These are phyloP conservation scores for Porites rus DNA, from an alignment of 92 coral and sea anemone genomes.

Conservation along the genomic window DNA sequence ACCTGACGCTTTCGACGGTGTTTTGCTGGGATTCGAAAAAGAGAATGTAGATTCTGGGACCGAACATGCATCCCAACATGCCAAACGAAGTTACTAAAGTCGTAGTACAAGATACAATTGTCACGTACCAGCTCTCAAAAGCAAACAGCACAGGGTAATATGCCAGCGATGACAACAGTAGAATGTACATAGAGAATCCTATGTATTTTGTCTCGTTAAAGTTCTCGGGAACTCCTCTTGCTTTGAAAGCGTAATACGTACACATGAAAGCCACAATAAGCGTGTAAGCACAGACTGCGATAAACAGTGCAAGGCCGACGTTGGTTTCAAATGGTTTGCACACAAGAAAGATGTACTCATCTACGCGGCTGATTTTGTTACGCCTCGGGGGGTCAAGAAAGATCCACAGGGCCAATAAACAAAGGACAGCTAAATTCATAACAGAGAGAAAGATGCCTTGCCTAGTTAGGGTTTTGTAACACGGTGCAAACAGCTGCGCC, in stretches of 20 bases:
- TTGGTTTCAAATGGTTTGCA: background rate
- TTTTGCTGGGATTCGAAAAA: slow-evolving; percentile 61
- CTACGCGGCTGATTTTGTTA: background rate
- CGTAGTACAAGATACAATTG: slow-evolving; percentile 61
- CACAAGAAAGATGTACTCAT: background rate
- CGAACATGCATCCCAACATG: slow-evolving; percentile 62
- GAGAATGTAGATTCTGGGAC: slow-evolving; percentile 63
- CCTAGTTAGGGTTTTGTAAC: background rate
- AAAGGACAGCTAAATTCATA: slow-evolving; percentile 20
- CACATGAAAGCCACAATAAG: background rate
- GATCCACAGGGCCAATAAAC: slow-evolving; percentile 54
- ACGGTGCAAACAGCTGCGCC: slow-evolving; percentile 11
- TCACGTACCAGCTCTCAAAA: slow-evolving; percentile 76
- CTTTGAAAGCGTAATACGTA: slow-evolving; percentile 31
- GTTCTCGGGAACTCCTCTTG: slow-evolving; percentile 73
- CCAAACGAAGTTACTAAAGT: slow-evolving; percentile 72
- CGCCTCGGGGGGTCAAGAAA: slow-evolving; percentile 62
- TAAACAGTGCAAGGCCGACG: slow-evolving; percentile 24
- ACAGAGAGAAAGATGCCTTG: background rate
- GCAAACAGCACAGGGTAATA: slow-evolving; percentile 68
- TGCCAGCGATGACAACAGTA: slow-evolving; percentile 66
- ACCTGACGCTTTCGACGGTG: slow-evolving; percentile 48
- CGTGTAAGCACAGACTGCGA: slow-evolving; percentile 44
- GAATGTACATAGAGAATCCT: slow-evolving; percentile 73
- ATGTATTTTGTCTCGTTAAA: slow-evolving; percentile 79